Evolutionary conservation across 1,140 invertebrate species (phyloP), one percentile per base, ranked within the genome.

Genomic region (Lepidotrigona ventralis): DNA sequence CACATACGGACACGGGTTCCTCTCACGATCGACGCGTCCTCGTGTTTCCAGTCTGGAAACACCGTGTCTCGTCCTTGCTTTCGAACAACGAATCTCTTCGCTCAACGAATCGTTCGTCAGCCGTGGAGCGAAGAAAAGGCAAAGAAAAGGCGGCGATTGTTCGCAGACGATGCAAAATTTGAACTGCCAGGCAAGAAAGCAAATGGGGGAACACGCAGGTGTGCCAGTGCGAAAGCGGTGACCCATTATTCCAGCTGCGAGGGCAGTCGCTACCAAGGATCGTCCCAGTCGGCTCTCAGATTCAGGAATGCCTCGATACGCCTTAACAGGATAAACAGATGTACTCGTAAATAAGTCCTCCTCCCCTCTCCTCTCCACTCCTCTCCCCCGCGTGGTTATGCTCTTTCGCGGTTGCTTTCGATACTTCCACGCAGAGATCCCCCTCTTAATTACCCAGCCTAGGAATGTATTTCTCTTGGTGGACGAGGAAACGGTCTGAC

Each of bases 151-250:
- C 6, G 39, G 14, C 23, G 39, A 23, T 51, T n/a, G 39, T 51
- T 51, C 2, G 5, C 12, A 23, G 39, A 19, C 71, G 79, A 54
- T 60, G 33, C 53, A 63, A 82, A 85, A 88, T 83, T 83, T 75
- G 29, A 85, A 29, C 56, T 39, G 15, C 15, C 26, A 74, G 53
- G 54, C 60, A 85, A 51, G 70, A 60, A 81, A 79, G 23, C 51
- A 46, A 46, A 46, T 8, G 60, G 58, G 56, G 9, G 66, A 84
- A 76, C 75, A 76, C 75, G 74, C 88, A 89, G 87, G 88, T 89
- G 87, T 80, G 88, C 87, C 88, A 89, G 88, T 91, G 91, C 90
- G 90, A 91, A 91, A 91, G 91, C 81, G 82, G 81, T 91, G 91
- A 91, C 91, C 91, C 86, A 90, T 91, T 90, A 90, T 91, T 86